Evolutionary conservation across 2,888 invertebrate genomes (phyloP).

Genomic region (Cantharis rufa): DNA sequence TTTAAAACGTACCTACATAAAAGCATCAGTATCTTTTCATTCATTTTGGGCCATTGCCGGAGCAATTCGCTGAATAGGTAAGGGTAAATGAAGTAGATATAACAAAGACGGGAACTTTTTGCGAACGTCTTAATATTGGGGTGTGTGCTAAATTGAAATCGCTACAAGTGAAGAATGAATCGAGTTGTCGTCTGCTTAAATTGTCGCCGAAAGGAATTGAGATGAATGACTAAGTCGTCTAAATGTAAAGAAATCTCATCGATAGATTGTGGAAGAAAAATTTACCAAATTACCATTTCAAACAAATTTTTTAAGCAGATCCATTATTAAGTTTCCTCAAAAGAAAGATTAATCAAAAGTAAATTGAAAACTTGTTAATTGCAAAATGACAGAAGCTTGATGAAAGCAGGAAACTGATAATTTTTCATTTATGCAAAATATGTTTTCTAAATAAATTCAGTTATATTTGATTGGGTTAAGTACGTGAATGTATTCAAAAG

Average conservation of each 20-base stretch:
- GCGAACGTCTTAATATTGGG: constrained; percentile 26
- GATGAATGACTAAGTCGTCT: constrained; percentile 2
- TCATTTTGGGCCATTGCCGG: constrained; percentile 19
- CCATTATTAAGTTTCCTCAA: not conserved
- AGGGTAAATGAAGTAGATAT: constrained; percentile 29
- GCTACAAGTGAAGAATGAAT: constrained; percentile 27
- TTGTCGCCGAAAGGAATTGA: constrained; percentile 18
- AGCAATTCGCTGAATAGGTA: constrained; percentile 24
- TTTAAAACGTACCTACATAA: constrained; percentile 8
- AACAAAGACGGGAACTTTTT: constrained; percentile 28
- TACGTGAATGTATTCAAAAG: not conserved
- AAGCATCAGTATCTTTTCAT: constrained; percentile 24
- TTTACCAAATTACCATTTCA: not conserved
- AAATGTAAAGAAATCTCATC: not conserved
- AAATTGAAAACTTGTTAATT: not conserved
- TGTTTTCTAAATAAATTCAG: not conserved
- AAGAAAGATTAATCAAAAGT: not conserved
- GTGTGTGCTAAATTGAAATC: constrained; percentile 27
- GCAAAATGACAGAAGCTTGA: not conserved
- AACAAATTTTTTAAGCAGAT: not conserved
- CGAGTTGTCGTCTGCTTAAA: constrained; percentile 15
- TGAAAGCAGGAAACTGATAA: not conserved
- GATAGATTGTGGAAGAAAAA: not conserved
- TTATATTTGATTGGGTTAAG: not conserved
- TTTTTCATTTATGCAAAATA: not conserved